Evolutionary conservation across 2,113 vertebrate genomes (phyloP), one percentile per base, ranked within the genome.

Genomic region (Mungos mungo): DNA sequence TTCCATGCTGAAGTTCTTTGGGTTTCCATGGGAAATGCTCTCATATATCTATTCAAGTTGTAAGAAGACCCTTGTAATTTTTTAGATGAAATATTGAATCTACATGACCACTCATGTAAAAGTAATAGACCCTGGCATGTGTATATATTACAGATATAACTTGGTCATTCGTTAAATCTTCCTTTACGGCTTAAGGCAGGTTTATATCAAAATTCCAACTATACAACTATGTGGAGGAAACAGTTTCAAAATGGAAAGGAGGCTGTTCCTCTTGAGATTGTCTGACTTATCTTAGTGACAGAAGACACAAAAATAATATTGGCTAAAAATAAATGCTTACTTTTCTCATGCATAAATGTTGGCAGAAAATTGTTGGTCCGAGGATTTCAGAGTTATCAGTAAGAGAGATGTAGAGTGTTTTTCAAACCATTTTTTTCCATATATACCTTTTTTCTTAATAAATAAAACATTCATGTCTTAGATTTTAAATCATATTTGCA

Each of bases 361-460:
- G 12, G 2, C 52, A 57, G 29, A 57, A 87, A 47, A 31, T 10
- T 38, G 0, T 15, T 60, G 41, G 11, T 71, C 8, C 71, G 5
- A 38, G 5, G 29, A 60, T 11, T 35, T 8, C 10, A 45, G 29
- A n/a, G 16, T 45, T 76, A 76, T 29, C 35, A 76, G 33, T 7
- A 33, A 27, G n/a, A 35, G 7, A 45, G 1, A 38, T 33, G 25
- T 29, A 41, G 6, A 74, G 23, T 82, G 5, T 80, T 94, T 93
- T 65, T 54, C 13, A 76, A 41, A 45, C 25, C 38, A 29, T 76
- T 76, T 76, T 71, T 76, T 15, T 96, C 92, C 95, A 97, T 96
- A 93, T 97, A 98, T 83, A 0, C 1, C 35, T 96, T 98, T 96
- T 98, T 89, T 98, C 98, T 98, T 97, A 98, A 99, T 99, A 98